phyloP scores from a whole-genome alignment of 2,797 vertebrate species.

The Spheniscus humboldti region DNA sequence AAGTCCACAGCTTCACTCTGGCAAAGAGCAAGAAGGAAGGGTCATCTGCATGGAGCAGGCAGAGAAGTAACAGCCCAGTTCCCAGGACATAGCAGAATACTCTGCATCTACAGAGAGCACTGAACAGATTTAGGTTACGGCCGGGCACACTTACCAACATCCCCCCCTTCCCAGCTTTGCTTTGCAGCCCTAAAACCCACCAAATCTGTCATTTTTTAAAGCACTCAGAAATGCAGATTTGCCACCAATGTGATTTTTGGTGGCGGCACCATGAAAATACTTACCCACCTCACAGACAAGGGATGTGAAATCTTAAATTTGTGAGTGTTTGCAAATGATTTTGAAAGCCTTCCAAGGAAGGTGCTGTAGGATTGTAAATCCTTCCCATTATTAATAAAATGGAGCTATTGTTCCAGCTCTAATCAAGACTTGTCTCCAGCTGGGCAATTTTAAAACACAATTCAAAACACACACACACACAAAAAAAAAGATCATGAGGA shows the following conservation, averaged over 20 bases:
- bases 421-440: conserved; percentile 49
- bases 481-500: not conserved
- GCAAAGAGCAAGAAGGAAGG: not conserved
- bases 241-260: not conserved
- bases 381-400: conserved; percentile 50
- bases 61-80: not conserved
- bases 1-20: not conserved
- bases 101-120: not conserved
- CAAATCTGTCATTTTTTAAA: not conserved
- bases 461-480: not conserved
- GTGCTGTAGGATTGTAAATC: conserved; percentile 42
- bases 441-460: conserved; percentile 30
- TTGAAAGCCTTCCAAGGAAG: conserved; percentile 54
- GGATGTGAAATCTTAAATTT: conserved; percentile 36
- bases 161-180: not conserved
- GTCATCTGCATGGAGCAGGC: not conserved
- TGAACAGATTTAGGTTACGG: not conserved
- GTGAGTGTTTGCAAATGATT: conserved; percentile 36
- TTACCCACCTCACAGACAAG: conserved; percentile 44
- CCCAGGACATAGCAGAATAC: not conserved
- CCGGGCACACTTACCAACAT: not conserved
- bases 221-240: not conserved
- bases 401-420: conserved; percentile 44
- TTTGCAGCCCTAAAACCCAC: not conserved
- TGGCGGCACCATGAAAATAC: conserved; percentile 20